These are phyloP conservation scores for Catostomus latipinnis DNA, from an alignment of 2,797 vertebrate genomes.

Conservation along the genomic window DNA sequence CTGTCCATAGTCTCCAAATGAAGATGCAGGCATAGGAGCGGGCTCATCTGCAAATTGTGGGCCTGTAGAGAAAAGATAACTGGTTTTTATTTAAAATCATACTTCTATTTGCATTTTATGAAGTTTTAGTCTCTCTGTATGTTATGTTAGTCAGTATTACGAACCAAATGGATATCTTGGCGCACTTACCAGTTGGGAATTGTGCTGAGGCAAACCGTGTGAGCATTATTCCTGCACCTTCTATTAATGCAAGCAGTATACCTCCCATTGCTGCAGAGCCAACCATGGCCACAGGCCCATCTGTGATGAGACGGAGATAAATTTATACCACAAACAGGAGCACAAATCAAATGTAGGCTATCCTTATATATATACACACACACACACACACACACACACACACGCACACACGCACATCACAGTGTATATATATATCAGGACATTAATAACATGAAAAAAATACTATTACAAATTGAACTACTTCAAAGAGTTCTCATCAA, in stretches of 20 bases:
- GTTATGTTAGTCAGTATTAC: too few species aligned
- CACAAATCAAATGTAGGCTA: not conserved
- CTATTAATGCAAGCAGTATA: conserved; percentile 93
- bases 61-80: conserved; percentile 71
- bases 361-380: not conserved
- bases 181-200: conserved; percentile 88
- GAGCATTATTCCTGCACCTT: conserved; percentile 94
- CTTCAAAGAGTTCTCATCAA: too few species aligned
- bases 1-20: conserved; percentile 90
- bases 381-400: too few species aligned
- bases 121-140: not conserved
- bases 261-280: conserved; percentile 97
- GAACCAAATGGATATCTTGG: not conserved
- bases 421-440: too few species aligned
- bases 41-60: conserved; percentile 90
- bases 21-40: conserved; percentile 77
- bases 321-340: not conserved
- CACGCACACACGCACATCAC: too few species aligned
- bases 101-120: not conserved
- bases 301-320: conserved; percentile 68
- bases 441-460: too few species aligned
- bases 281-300: conserved; percentile 94
- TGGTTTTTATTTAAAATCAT: not conserved
- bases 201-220: conserved; percentile 94
- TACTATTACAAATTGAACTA: too few species aligned